A percentile compares a stretch with the other conserved stretches of the same genome.
phyloP scores from a whole-genome alignment of 2,113 vertebrate species.

The Eubucco bourcierii region DNA sequence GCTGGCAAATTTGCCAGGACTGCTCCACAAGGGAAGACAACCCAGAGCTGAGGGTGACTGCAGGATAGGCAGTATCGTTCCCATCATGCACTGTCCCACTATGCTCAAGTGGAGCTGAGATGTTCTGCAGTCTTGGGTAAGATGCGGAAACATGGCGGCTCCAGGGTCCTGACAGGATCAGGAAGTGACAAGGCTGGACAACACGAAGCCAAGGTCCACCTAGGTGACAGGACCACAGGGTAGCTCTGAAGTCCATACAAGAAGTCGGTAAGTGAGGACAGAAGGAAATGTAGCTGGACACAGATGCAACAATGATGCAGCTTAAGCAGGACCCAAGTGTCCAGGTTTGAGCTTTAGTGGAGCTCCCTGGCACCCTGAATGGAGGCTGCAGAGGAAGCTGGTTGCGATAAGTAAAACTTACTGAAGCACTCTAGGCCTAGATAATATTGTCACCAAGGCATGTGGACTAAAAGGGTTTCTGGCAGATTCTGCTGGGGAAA shows the following conservation, averaged over 20 bases:
- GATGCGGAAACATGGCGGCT: neutral
- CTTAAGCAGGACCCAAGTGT: neutral
- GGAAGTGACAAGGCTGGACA: neutral
- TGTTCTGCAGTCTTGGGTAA: neutral
- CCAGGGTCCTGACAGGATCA: neutral
- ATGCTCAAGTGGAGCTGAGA: neutral
- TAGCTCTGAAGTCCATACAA: neutral
- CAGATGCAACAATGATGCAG: neutral
- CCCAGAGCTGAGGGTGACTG: neutral
- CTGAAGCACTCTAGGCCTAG: too few relatives aligned
- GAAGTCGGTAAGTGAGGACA: neutral
- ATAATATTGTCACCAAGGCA: neutral
- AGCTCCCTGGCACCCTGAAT: neutral
- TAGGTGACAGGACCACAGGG: neutral
- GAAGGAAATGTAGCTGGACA: neutral
- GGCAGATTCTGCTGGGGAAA: neutral
- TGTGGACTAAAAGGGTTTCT: neutral
- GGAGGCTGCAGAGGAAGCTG: neutral
- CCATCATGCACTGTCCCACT: accelerated
- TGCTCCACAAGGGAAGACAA: neutral
- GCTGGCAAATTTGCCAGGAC: neutral
- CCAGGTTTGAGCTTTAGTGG: neutral
- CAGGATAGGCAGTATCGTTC: neutral
- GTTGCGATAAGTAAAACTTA: neutral
- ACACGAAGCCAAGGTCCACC: neutral